Evolutionary conservation across 2,888 invertebrate genomes (phyloP).

Genomic region (Atethmia centrago): DNA sequence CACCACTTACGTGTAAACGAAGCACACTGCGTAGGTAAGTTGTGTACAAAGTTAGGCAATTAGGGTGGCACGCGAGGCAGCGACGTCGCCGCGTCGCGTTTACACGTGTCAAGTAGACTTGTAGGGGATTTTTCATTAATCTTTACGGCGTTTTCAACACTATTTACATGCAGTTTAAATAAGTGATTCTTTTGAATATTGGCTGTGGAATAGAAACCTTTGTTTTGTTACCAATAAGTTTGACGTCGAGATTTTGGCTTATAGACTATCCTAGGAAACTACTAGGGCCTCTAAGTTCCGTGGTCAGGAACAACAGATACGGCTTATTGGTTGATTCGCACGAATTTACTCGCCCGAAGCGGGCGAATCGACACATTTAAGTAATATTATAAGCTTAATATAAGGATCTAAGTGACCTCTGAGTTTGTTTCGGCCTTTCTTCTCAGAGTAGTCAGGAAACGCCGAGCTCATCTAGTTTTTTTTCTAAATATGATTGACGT

Average conservation of each 20-base stretch:
- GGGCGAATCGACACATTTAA: too few relatives aligned
- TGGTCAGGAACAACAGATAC: background rate
- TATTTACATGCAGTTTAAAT: slow-evolving; percentile 51
- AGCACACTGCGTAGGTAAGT: slow-evolving; percentile 68
- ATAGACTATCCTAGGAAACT: background rate
- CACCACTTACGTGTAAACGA: slow-evolving; percentile 49
- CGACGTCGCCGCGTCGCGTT: slow-evolving; percentile 78
- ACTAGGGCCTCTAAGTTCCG: background rate
- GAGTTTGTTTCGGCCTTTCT: too few relatives aligned
- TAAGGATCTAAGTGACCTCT: too few relatives aligned
- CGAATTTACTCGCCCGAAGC: too few relatives aligned
- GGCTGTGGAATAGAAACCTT: slow-evolving; percentile 1
- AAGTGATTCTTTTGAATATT: slow-evolving; percentile 40
- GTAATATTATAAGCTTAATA: too few relatives aligned
- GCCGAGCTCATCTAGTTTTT: too few relatives aligned
- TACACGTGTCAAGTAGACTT: slow-evolving; percentile 71
- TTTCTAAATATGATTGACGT: too few relatives aligned
- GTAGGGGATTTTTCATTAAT: slow-evolving; percentile 75
- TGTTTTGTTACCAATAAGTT: background rate
- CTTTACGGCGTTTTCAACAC: slow-evolving; percentile 72
- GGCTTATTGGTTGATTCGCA: too few relatives aligned
- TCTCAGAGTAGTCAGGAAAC: too few relatives aligned
- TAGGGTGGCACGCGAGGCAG: slow-evolving; percentile 86
- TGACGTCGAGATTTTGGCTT: background rate
- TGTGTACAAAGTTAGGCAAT: slow-evolving; percentile 76